Evolutionary conservation across 2,113 vertebrate species (phyloP).

Genomic region (Myotis davidii): DNA sequence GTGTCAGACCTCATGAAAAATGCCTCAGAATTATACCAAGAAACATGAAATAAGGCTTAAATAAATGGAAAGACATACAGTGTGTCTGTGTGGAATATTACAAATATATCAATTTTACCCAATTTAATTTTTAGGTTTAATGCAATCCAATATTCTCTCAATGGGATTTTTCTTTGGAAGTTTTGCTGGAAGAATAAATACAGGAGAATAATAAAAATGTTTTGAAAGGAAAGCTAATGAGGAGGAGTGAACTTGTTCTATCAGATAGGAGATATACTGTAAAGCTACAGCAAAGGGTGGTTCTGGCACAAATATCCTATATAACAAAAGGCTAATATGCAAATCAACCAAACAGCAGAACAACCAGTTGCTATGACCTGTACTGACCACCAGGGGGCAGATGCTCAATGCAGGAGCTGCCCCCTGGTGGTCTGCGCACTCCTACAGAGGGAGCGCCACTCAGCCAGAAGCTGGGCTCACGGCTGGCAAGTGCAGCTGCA

Average conservation of each 20-base stretch:
- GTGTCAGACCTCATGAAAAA: constrained; percentile 50
- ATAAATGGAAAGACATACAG: constrained; percentile 1
- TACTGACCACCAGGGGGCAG: no score
- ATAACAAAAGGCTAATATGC: no score
- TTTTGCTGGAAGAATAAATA: constrained; percentile 33
- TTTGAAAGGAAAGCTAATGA: neutral
- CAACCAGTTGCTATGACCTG: no score
- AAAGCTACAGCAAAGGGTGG: neutral
- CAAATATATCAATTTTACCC: constrained; percentile 27
- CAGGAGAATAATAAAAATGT: neutral
- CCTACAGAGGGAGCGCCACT: no score
- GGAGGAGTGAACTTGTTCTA: neutral
- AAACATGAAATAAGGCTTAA: constrained; percentile 39
- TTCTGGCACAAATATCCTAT: neutral
- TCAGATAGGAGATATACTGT: neutral
- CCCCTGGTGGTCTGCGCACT: no score
- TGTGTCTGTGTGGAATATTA: neutral
- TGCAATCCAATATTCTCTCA: neutral
- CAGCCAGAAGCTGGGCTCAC: no score
- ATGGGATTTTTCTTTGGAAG: neutral
- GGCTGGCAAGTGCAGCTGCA: no score
- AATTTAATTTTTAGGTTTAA: constrained; percentile 30
- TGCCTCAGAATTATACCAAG: neutral
- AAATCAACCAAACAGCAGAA: no score
- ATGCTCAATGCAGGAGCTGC: no score